phyloP scores from a whole-genome alignment of 2,797 vertebrate genomes.

The Jordanella pulchra region DNA sequence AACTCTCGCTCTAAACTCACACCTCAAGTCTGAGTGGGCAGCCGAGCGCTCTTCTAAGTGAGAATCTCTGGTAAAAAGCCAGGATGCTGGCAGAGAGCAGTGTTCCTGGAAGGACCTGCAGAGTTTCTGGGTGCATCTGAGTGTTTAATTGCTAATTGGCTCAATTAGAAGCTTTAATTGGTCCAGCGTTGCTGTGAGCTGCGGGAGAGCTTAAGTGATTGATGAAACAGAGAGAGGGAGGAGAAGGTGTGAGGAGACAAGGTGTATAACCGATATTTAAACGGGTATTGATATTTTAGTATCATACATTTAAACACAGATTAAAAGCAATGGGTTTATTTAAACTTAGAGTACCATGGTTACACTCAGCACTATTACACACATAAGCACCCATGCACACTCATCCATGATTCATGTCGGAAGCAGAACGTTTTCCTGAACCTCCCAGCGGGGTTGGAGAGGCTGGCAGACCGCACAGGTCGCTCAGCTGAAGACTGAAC shows the following conservation, averaged over 20 bases:
- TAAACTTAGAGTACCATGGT: neutral
- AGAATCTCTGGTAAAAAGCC: slow-evolving; percentile 32
- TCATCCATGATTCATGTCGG: slow-evolving; percentile 54
- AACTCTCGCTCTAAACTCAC: neutral
- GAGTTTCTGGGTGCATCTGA: slow-evolving; percentile 66
- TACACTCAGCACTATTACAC: neutral
- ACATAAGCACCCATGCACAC: neutral
- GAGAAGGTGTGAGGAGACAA: slow-evolving; percentile 6
- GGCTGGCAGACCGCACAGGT: slow-evolving; percentile 17
- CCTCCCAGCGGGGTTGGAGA: slow-evolving; percentile 8
- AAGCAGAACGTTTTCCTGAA: slow-evolving; percentile 32
- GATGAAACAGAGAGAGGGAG: slow-evolving; percentile 57
- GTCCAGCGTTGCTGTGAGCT: slow-evolving; percentile 57
- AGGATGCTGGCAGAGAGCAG: slow-evolving; percentile 39
- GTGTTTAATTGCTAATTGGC: slow-evolving; percentile 79
- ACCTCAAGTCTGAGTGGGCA: slow-evolving; percentile 10
- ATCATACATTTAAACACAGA: slow-evolving; percentile 6
- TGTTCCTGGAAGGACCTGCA: slow-evolving; percentile 45
- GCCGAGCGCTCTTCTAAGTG: slow-evolving; percentile 4
- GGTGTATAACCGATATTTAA: slow-evolving; percentile 13
- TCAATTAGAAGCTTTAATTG: slow-evolving; percentile 72
- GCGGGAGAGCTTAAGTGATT: slow-evolving; percentile 61
- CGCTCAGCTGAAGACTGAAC: slow-evolving; percentile 20
- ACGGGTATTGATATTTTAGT: slow-evolving; percentile 1
- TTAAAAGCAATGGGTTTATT: slow-evolving; percentile 23